These are phyloP conservation scores for Pristionchus japonicus DNA, from an alignment of 2,888 invertebrate genomes.

Conservation along the genomic window DNA sequence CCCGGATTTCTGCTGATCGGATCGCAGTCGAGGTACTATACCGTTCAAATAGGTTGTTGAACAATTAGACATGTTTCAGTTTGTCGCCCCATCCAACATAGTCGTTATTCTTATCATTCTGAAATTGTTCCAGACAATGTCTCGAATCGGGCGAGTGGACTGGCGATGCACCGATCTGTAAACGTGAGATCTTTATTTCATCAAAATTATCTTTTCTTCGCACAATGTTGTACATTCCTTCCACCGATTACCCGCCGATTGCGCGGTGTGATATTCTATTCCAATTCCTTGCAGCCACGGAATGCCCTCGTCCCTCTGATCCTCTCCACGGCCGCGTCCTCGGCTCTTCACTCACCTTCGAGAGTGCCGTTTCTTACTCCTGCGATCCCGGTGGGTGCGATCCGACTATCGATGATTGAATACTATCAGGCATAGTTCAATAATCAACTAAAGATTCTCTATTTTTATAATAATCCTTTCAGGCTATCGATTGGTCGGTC, in stretches of 20 bases:
- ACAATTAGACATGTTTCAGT: too few relatives aligned
- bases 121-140: slow-evolving; percentile 81
- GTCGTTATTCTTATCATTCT: too few relatives aligned
- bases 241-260: too few relatives aligned
- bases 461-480: too few relatives aligned
- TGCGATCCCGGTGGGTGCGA: slow-evolving; percentile 82
- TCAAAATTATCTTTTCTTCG: too few relatives aligned
- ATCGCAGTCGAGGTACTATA: slow-evolving; percentile 76
- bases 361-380: slow-evolving; percentile 93
- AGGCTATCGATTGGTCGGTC: slow-evolving; percentile 91
- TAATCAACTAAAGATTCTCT: too few relatives aligned
- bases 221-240: too few relatives aligned
- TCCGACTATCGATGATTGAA: too few relatives aligned
- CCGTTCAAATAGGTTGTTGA: too few relatives aligned
- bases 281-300: slow-evolving; percentile 84
- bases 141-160: slow-evolving; percentile 91
- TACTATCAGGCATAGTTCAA: too few relatives aligned
- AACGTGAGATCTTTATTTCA: slow-evolving; percentile 56
- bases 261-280: too few relatives aligned
- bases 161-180: slow-evolving; percentile 83
- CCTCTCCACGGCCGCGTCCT: slow-evolving; percentile 93
- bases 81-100: too few relatives aligned
- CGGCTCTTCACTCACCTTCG: slow-evolving; percentile 92
- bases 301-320: slow-evolving; percentile 91
- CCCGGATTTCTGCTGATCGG: slow-evolving; percentile 94